A percentile compares a stretch with the other conserved stretches of the same genome.
phyloP scores from a whole-genome alignment of 2,888 invertebrate genomes.

The Cryptophagus acutangulus region DNA sequence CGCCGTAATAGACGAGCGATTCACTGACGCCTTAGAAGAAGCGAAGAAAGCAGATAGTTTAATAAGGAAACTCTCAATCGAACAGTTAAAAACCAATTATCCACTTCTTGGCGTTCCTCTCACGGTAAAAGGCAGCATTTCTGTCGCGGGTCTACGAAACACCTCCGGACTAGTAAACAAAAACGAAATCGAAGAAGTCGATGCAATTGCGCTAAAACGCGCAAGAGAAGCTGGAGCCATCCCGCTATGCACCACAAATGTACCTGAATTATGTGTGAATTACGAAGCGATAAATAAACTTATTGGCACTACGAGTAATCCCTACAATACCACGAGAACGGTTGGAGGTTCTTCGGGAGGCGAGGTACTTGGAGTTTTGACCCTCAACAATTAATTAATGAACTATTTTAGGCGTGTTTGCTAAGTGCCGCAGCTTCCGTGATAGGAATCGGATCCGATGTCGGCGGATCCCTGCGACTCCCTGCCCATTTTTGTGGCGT shows the following conservation, averaged over 20 bases:
- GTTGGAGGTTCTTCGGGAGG: constrained; percentile 88
- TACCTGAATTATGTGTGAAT: constrained; percentile 83
- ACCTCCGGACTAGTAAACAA: constrained; percentile 61
- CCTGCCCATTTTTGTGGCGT: constrained; percentile 89
- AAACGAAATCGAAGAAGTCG: constrained; percentile 51
- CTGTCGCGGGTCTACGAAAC: constrained; percentile 52
- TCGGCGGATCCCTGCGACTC: constrained; percentile 83
- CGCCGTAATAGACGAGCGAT: constrained; percentile 75
- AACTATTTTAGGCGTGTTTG: constrained; percentile 58
- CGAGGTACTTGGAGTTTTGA: constrained; percentile 63
- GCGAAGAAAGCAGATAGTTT: constrained; percentile 68
- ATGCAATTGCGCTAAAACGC: constrained; percentile 63
- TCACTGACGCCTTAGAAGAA: constrained; percentile 67
- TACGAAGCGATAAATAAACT: constrained; percentile 80
- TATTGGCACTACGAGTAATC: constrained; percentile 75
- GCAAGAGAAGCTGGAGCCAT: constrained; percentile 65
- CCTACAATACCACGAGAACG: constrained; percentile 69
- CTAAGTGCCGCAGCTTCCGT: constrained; percentile 76
- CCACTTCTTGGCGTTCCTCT: constrained; percentile 81
- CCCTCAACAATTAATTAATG: constrained; percentile 12
- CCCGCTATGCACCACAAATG: constrained; percentile 75
- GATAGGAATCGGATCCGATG: constrained; percentile 81
- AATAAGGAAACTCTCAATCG: constrained; percentile 52
- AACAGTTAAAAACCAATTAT: constrained; percentile 60
- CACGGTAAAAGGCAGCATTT: constrained; percentile 68